phyloP scores from a whole-genome alignment of 2,888 invertebrate genomes.

The Sesamia inferens region DNA sequence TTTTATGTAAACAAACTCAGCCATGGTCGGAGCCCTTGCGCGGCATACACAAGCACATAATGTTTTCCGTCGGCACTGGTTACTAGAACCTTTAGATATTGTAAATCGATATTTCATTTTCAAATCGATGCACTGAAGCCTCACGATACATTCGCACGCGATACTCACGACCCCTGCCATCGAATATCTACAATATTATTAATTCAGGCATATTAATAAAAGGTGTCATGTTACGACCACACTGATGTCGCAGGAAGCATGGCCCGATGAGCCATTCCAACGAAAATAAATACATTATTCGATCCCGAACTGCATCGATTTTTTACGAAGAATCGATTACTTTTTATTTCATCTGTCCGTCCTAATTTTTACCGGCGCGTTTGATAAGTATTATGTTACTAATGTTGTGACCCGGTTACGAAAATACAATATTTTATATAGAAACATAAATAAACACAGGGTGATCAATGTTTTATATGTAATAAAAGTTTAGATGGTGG shows the following conservation, averaged over 20 bases:
- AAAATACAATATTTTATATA: slow-evolving; percentile 70
- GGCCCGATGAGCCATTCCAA: slow-evolving; percentile 84
- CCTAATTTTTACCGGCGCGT: slow-evolving; percentile 67
- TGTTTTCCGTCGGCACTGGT: slow-evolving; percentile 51
- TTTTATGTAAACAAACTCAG: slow-evolving; percentile 45
- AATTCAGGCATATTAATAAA: slow-evolving; percentile 89
- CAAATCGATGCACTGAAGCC: slow-evolving; percentile 85
- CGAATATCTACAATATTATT: slow-evolving; percentile 88
- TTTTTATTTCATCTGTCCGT: slow-evolving; percentile 78
- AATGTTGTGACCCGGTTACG: slow-evolving; percentile 71
- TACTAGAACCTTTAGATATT: slow-evolving; percentile 63
- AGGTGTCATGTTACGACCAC: slow-evolving; percentile 88
- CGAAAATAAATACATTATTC: slow-evolving; percentile 85
- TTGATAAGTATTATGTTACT: slow-evolving; percentile 72
- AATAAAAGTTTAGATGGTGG: slow-evolving; percentile 74
- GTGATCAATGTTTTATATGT: slow-evolving; percentile 74
- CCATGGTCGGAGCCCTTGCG: slow-evolving; percentile 5
- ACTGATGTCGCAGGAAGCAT: slow-evolving; percentile 89
- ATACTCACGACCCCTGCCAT: slow-evolving; percentile 80
- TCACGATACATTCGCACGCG: slow-evolving; percentile 88
- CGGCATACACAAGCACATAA: slow-evolving; percentile 36
- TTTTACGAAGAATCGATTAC: slow-evolving; percentile 78
- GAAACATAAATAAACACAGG: slow-evolving; percentile 69
- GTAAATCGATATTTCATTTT: slow-evolving; percentile 85
- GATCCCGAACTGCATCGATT: slow-evolving; percentile 77